These are phyloP conservation scores for Drosophila obscura DNA, from an alignment of 1,140 invertebrate genomes.

Conservation along the genomic window DNA sequence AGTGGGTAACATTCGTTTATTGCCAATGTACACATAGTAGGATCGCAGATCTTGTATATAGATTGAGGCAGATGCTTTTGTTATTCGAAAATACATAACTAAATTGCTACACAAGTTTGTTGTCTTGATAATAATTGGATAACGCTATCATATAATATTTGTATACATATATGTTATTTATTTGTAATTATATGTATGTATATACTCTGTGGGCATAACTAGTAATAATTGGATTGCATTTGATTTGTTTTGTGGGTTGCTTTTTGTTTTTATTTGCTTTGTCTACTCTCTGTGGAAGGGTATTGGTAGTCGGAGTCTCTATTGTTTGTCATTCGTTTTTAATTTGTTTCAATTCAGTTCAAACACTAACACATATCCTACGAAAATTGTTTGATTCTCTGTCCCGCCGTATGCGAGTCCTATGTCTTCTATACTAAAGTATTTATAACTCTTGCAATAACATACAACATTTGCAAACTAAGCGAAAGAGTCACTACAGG, in stretches of 20 bases:
- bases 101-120: constrained; percentile 64
- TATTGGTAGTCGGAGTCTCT: constrained; percentile 31
- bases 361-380: constrained; percentile 27
- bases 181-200: constrained; percentile 40
- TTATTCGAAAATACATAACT: constrained; percentile 70
- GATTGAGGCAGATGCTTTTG: constrained; percentile 55
- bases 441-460: constrained; percentile 62
- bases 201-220: constrained; percentile 56
- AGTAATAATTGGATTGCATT: constrained; percentile 54
- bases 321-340: constrained; percentile 30
- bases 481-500: constrained; percentile 19
- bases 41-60: constrained; percentile 48
- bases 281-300: constrained; percentile 49
- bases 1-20: constrained; percentile 45
- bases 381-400: constrained; percentile 24
- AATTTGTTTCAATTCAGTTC: constrained; percentile 10
- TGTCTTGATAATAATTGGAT: constrained; percentile 59
- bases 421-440: constrained; percentile 25
- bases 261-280: constrained; percentile 29
- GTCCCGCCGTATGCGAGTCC: constrained; percentile 1
- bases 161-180: constrained; percentile 42
- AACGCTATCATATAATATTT: constrained; percentile 62
- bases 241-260: constrained; percentile 4
- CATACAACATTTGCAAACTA: constrained; percentile 58
- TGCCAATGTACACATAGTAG: constrained; percentile 47